Percentiles rank a stretch among this genome's conserved stretches.
phyloP scores from a whole-genome alignment of 2,888 invertebrate genomes.

The Tribolium freemani region DNA sequence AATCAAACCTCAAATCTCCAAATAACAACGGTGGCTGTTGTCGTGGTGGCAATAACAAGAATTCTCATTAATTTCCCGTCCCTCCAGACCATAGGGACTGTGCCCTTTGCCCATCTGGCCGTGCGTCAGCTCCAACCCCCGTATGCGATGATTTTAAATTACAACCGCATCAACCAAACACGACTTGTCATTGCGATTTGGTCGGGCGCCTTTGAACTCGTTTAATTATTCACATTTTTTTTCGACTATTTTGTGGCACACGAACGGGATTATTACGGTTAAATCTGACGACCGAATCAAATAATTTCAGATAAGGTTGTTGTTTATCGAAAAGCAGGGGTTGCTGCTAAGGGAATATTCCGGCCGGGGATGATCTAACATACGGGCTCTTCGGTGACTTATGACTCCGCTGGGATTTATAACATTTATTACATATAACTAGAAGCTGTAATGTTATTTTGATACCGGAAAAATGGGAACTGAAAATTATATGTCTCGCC shows the following conservation, averaged over 20 bases:
- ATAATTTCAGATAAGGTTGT: conserved; percentile 18
- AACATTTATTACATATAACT: conserved; percentile 47
- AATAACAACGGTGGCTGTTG: conserved; percentile 57
- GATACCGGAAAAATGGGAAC: conserved; percentile 24
- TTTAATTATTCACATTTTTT: conserved; percentile 30
- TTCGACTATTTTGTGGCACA: not conserved
- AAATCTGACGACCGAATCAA: conserved; percentile 17
- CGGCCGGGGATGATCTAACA: conserved; percentile 42
- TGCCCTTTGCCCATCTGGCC: conserved; percentile 56
- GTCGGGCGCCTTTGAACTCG: conserved; percentile 18
- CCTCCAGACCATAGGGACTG: conserved; percentile 51
- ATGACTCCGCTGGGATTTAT: conserved; percentile 42
- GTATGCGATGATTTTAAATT: conserved; percentile 63
- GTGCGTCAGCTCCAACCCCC: conserved; percentile 50
- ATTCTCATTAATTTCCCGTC: conserved; percentile 63
- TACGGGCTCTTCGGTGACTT: conserved; percentile 43
- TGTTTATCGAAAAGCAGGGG: conserved; percentile 16
- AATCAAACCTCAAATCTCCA: conserved; percentile 58
- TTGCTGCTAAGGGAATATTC: conserved; percentile 20
- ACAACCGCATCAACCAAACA: conserved; percentile 56
- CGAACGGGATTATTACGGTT: not conserved
- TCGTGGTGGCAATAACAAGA: conserved; percentile 61
- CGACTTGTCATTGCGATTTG: conserved; percentile 58
- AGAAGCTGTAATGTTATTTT: conserved; percentile 33
- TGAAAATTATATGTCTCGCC: conserved; percentile 7